phyloP scores from a whole-genome alignment of 2,113 vertebrate species.

The Accipiter virgatus region DNA sequence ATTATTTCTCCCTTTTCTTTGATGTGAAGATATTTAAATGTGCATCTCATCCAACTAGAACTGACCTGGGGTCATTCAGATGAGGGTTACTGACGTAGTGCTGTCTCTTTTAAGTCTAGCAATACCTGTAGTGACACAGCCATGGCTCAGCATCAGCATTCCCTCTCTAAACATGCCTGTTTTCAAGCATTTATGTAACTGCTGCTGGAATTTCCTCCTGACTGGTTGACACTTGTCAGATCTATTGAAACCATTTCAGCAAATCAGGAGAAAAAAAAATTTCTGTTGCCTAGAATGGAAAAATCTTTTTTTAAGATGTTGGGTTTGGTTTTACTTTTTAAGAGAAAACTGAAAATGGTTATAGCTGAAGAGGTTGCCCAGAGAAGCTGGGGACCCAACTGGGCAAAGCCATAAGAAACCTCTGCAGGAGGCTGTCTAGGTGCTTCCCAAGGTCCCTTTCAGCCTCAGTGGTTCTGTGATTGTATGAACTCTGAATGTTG shows the following conservation, averaged over 20 bases:
- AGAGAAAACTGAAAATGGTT: neutral
- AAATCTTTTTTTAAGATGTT: neutral
- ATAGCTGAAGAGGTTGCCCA: neutral
- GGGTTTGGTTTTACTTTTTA: neutral
- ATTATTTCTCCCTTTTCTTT: neutral
- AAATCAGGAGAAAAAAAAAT: neutral
- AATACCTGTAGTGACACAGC: neutral
- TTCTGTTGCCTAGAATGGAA: neutral
- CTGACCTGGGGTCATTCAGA: slow-evolving; percentile 9
- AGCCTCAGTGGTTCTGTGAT: neutral
- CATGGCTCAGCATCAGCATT: neutral
- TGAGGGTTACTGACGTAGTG: neutral
- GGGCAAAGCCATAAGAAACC: neutral
- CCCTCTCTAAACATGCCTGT: neutral
- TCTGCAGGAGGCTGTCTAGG: neutral
- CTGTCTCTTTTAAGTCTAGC: neutral
- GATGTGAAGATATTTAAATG: neutral
- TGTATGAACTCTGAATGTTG: neutral
- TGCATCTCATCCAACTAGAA: neutral
- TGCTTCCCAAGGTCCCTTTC: neutral
- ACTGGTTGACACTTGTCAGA: slow-evolving; percentile 28
- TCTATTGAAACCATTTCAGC: neutral
- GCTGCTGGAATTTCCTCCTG: slow-evolving; percentile 25
- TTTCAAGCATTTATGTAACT: slow-evolving; percentile 26
- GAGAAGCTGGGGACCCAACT: neutral